Conservation (phyloP, 1,140 invertebrate genomes). For the Chironomus striatipennis region DNA sequence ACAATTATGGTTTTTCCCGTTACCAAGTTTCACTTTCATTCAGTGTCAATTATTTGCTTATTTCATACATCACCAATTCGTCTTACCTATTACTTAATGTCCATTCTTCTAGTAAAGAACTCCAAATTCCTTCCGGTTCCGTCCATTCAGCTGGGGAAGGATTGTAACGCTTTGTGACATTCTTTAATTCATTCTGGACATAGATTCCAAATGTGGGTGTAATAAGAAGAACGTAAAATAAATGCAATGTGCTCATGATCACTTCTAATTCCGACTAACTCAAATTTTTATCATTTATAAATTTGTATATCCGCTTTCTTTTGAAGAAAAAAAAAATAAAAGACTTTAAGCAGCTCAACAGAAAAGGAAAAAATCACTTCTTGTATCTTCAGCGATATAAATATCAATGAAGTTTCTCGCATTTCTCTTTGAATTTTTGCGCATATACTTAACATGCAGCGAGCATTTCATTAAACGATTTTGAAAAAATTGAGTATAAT, state of each 20-base stretch:
- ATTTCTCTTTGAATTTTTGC: slow-evolving; percentile 26
- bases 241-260: neutral
- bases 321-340: neutral
- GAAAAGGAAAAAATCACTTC: neutral
- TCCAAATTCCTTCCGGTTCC: slow-evolving; percentile 33
- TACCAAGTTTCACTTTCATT: slow-evolving; percentile 24
- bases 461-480: neutral
- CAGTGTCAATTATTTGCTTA: neutral
- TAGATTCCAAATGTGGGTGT: neutral
- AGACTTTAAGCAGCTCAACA: neutral
- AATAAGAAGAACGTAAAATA: neutral
- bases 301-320: neutral
- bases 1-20: slow-evolving; percentile 26
- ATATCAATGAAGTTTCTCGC: slow-evolving; percentile 24
- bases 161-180: slow-evolving; percentile 13
- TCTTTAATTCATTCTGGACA: slow-evolving; percentile 25
- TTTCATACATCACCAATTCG: slow-evolving; percentile 16
- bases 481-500: slow-evolving; percentile 19
- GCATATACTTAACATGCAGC: slow-evolving; percentile 24
- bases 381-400: neutral
- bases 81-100: slow-evolving; percentile 32
- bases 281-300: neutral
- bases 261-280: neutral
- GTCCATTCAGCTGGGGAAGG: slow-evolving; percentile 28
- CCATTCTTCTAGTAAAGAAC: slow-evolving; percentile 36